These are phyloP conservation scores for Zingel zingel DNA, from an alignment of 2,113 vertebrate genomes.

Conservation along the genomic window DNA sequence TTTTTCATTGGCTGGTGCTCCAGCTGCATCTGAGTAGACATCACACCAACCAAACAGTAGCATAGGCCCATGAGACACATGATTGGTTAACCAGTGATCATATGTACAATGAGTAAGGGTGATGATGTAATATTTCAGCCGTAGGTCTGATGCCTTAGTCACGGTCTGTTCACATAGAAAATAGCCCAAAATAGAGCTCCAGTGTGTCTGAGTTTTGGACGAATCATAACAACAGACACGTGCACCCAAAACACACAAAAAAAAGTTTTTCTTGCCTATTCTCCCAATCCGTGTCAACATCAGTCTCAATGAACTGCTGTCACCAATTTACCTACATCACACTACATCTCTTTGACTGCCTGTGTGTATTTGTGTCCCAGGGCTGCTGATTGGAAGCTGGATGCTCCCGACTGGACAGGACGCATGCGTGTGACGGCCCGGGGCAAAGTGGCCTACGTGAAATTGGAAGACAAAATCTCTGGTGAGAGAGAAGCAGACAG, in stretches of 20 bases:
- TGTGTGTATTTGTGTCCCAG: slow-evolving; percentile 74
- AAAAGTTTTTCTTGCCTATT: not conserved
- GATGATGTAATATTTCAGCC: slow-evolving; percentile 65
- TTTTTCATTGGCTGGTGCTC: slow-evolving; percentile 28
- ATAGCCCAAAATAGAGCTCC: not conserved
- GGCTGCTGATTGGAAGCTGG: slow-evolving; percentile 99
- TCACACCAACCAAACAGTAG: slow-evolving; percentile 55
- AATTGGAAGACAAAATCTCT: slow-evolving; percentile 96
- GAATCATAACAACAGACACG: slow-evolving; percentile 27
- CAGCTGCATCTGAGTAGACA: slow-evolving; percentile 46
- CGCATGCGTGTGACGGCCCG: slow-evolving; percentile 94
- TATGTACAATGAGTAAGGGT: slow-evolving; percentile 57
- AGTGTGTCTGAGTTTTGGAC: slow-evolving; percentile 14
- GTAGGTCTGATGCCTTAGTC: slow-evolving; percentile 50
- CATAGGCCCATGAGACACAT: slow-evolving; percentile 31
- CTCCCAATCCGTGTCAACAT: not conserved
- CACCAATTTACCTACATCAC: slow-evolving; percentile 21
- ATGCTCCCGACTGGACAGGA: slow-evolving; percentile 96
- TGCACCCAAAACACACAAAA: not conserved
- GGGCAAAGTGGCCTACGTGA: slow-evolving; percentile 94
- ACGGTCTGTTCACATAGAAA: slow-evolving; percentile 37
- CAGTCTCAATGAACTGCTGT: slow-evolving; percentile 28
- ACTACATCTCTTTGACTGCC: not conserved
- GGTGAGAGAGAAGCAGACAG: slow-evolving; percentile 80
- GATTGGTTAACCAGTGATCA: slow-evolving; percentile 62